phyloP scores from a whole-genome alignment of 2,113 vertebrate genomes.

The Cyrtonyx montezumae region DNA sequence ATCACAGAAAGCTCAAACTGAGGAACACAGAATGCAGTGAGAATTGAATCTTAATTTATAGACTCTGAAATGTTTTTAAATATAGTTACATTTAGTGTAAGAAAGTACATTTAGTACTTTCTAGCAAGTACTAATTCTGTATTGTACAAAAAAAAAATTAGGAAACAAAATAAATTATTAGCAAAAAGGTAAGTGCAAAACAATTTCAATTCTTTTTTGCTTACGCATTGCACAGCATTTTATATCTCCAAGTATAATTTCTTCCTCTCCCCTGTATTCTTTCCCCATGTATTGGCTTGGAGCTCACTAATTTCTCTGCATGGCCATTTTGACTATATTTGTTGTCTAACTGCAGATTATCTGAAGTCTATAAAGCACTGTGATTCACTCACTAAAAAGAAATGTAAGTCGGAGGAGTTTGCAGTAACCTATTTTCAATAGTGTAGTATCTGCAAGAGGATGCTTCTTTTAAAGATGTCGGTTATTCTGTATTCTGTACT shows the following conservation, averaged over 20 bases:
- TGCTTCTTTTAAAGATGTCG: slow-evolving; percentile 57
- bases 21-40: neutral
- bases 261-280: neutral
- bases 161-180: slow-evolving; percentile 38
- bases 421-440: slow-evolving; percentile 50
- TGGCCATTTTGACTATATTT: slow-evolving; percentile 35
- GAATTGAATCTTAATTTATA: neutral
- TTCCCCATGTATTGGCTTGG: neutral
- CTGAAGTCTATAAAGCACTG: slow-evolving; percentile 44
- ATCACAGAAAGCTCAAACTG: neutral
- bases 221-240: neutral
- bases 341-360: slow-evolving; percentile 60
- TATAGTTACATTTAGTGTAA: neutral
- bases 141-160: slow-evolving; percentile 39
- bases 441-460: slow-evolving; percentile 37
- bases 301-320: neutral
- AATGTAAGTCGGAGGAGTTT: slow-evolving; percentile 30
- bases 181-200: slow-evolving; percentile 15
- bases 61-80: neutral
- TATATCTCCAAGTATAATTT: neutral
- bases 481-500: slow-evolving; percentile 36
- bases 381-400: slow-evolving; percentile 59
- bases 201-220: neutral
- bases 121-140: slow-evolving; percentile 25
- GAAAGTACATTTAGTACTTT: neutral